Base-by-base conservation (phyloP, 2,888 invertebrate genomes). In the Pseudeuparius sepicola region DNA sequence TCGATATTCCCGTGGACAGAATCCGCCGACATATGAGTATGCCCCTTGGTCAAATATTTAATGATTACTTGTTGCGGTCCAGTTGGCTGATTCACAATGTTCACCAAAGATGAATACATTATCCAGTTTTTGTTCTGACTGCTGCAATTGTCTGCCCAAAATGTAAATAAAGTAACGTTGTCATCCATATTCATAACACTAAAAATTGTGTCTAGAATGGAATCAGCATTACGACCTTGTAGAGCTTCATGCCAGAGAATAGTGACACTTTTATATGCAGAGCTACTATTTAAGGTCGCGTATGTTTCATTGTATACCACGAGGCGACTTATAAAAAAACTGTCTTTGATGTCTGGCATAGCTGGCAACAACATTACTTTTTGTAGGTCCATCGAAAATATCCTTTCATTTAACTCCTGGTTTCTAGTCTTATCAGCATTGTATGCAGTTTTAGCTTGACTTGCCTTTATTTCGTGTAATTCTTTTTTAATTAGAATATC, bases 221-320 rank as follows among this genome's bases (percentile, higher is more conserved):
- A 29, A 14, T 38, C 10, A 23, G 32, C 38, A 18, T 35, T 32
- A 5, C 36, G 31, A 3, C 35, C 35, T 20, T 10, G 20, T 14
- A 41, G 7, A 7, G 38, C 40, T 28, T 40, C 42, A 27, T 42
- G 37, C 40, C 38, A 38, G n/a, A 20, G 20, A 20, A 20, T n/a
- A 20, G 31, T 27, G 31, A 27, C 31, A 24, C 29, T 30, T 31
- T 39, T 37, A 26, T 4, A 18, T 7, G 11, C 16, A 3, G 24
- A 29, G 13, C 27, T 39, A 4, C 13, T 39, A 17, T 33, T 39
- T 13, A 41, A 27, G 3, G 24, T 12, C 2, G 26, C 36, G 16
- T 26, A 39, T 5, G 37, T 37, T 37, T 37, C 37, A n/a, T 20
- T 20, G n/a, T 20, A 20, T n/a, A n/a, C 20, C 7, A 20, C 20